Evolutionary conservation across 1,140 invertebrate species (phyloP).

Genomic region (Bombus haemorrhoidalis): DNA sequence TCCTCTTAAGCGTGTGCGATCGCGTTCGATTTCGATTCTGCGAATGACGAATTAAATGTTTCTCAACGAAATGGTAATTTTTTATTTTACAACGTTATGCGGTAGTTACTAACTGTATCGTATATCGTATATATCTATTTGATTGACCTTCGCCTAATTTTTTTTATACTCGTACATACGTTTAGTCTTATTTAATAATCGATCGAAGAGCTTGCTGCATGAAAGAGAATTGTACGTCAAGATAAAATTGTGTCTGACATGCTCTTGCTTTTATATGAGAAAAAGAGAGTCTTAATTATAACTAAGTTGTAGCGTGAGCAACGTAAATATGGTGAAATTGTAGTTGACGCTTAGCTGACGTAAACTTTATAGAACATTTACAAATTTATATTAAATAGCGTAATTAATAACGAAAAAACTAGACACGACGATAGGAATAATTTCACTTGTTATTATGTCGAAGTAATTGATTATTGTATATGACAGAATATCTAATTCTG

Average conservation of each 20-base stretch:
- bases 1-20: not conserved
- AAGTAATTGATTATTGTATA: not conserved
- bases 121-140: not conserved
- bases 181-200: not conserved
- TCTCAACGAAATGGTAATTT: not conserved
- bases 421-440: not conserved
- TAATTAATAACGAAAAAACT: not conserved
- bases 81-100: not conserved
- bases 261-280: not conserved
- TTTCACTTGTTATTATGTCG: too few relatives aligned
- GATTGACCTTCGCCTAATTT: not conserved
- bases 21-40: not conserved
- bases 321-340: not conserved
- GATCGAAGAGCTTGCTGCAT: not conserved
- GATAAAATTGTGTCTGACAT: not conserved
- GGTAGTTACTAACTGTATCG: too few relatives aligned
- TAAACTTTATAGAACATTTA: not conserved
- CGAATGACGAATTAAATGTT: not conserved
- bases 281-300: not conserved
- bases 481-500: not conserved
- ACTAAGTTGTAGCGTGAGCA: not conserved
- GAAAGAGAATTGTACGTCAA: not conserved
- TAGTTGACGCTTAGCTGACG: not conserved
- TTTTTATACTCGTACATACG: accelerated
- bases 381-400: not conserved